Evolutionary conservation across 1,140 invertebrate genomes (phyloP).

Genomic region (Orchestia grillus): DNA sequence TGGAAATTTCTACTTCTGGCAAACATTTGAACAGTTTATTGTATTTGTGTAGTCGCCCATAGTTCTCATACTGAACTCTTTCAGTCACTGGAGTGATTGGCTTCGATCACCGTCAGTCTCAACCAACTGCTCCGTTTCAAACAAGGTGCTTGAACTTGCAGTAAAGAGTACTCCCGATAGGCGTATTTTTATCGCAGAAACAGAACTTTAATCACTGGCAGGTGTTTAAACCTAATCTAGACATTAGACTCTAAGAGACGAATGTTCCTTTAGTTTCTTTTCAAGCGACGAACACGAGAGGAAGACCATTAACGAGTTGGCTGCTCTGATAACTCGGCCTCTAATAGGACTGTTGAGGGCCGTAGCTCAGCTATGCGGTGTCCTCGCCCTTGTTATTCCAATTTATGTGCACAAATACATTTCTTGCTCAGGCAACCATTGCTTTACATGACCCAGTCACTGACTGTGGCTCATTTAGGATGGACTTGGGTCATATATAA

Average conservation of each 20-base stretch:
- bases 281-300: not conserved
- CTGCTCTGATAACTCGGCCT: slow-evolving; percentile 25
- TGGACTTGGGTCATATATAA: not conserved
- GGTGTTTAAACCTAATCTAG: slow-evolving; percentile 54
- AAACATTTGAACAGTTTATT: not conserved
- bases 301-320: slow-evolving; percentile 38
- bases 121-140: not conserved
- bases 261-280: slow-evolving; percentile 33
- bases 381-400: slow-evolving; percentile 26
- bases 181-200: slow-evolving; percentile 24
- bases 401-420: slow-evolving; percentile 51
- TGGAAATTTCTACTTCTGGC: not conserved
- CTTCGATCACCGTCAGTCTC: not conserved
- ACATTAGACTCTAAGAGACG: slow-evolving; percentile 16
- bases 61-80: not conserved
- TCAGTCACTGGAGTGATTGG: not conserved
- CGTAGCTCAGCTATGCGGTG: slow-evolving; percentile 28
- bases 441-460: not conserved
- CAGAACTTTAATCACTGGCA: slow-evolving; percentile 47
- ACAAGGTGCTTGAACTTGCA: not conserved
- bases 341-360: slow-evolving; percentile 34
- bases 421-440: slow-evolving; percentile 1
- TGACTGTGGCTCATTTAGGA: not conserved
- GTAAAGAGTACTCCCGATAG: not conserved
- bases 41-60: not conserved